Conservation (phyloP, 1,140 invertebrate species). For the Berghia stephanieae region DNA sequence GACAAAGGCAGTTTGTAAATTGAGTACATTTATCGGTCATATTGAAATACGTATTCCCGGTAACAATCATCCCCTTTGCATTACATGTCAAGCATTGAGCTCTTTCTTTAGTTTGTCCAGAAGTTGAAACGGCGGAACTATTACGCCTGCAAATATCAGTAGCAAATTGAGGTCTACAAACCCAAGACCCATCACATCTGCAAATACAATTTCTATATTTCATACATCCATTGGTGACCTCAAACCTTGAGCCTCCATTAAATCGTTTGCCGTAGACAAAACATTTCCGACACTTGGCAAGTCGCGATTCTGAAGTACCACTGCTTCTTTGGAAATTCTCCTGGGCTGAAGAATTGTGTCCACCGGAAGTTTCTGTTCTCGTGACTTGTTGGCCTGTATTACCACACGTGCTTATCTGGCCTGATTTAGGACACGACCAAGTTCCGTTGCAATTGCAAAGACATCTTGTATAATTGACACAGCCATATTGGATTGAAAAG, state of each 20-base stretch:
- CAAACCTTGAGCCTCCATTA: conserved; percentile 42
- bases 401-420: background rate
- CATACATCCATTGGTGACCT: conserved; percentile 41
- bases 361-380: background rate
- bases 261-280: conserved; percentile 18
- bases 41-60: conserved; percentile 44
- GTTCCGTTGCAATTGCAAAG: no score
- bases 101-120: no score
- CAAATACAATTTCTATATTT: conserved; percentile 45
- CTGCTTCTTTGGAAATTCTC: background rate
- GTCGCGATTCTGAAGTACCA: no score
- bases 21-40: conserved; percentile 46
- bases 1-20: conserved; percentile 46
- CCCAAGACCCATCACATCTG: conserved; percentile 46
- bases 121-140: background rate
- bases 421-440: no score
- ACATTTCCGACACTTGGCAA: conserved; percentile 12
- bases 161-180: conserved; percentile 40
- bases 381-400: background rate
- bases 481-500: no score
- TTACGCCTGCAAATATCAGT: conserved; percentile 39
- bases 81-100: conserved; percentile 41
- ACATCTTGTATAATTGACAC: no score
- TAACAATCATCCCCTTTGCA: conserved; percentile 33
- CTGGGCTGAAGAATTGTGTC: no score